Evolutionary conservation across 2,888 invertebrate species (phyloP), one percentile per base, ranked within the genome.

Genomic region (Agrochola lota): DNA sequence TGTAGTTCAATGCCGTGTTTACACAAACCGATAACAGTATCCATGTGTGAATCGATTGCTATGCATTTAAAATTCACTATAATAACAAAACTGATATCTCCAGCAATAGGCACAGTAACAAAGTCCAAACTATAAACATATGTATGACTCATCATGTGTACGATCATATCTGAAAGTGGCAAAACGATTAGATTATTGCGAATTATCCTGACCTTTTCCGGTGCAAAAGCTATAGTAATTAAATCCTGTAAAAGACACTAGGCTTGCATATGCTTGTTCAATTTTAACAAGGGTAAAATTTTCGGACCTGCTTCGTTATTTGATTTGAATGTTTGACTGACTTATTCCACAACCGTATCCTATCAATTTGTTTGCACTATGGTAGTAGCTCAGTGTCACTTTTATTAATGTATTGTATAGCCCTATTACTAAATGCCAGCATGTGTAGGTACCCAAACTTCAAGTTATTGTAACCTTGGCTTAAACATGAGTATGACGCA

Each of bases 81-180:
- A 59, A 52, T 77, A 69, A 71, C 62, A 77, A 81, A 73, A 60
- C 63, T 72, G 35, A 73, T 85, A 75, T 75, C 35, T 49, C 35
- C 26, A 74, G 52, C 60, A 64, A 20, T 26, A 46, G 46, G 15
- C 26, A 64, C 23, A 43, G 81, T 76, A 40, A 80, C 81, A 72
- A 80, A 85, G 83, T 84, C 52, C 85, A 59, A 73, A 71, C 72
- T 64, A 76, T 79, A 76, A 71, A 75, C 60, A 23, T 46, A 72
- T 74, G 76, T 46, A 72, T 74, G 76, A 83, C 26, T 80, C 68
- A 75, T 59, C 57, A 70, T 35, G 59, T 71, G 9, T 64, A 72
- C 69, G 57, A 30, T 67, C 52, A 75, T 85, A 85, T 85, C 84
- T 52, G n/a, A 8, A 68, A 68, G 67, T 68, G 62, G 40, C 15